Base-by-base conservation (phyloP, 2,888 invertebrate species). In the Pyrrhia umbra region DNA sequence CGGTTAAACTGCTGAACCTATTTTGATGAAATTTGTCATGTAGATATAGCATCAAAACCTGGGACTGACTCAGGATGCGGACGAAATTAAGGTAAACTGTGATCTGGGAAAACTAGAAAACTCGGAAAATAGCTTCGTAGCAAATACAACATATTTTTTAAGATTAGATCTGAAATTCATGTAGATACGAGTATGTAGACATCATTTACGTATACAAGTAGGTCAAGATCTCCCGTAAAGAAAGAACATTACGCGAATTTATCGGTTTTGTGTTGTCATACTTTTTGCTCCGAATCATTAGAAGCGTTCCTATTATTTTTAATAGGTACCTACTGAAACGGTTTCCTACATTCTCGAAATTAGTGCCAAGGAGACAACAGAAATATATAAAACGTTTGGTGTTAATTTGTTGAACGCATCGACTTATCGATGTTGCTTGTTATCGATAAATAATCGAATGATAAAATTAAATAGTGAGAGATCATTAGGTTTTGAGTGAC, bases 351-450 rank as follows among this genome's bases (percentile, higher is more conserved):
- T 59, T 68, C 64, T 54, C 13, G 5, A 50, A 59, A 68, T 57
- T 50, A 61, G 73, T 79, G 78, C 52, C 74, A 71, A 81, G 76
- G 65, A 50, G 68, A 61, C 45, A 45, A 50, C 57, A 57, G 40
- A 60, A 62, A 62, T 71, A 65, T 46, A 4, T 15, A 37, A 16
- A 43, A 59, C 42, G 20, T 16, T 16, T 46, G 45, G 13, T 20
- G 20, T 30, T 9, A 2, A 10, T 30, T 30, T 30, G 30, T 4
- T 30, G n/a, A n/a, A 2, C 10, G 13, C 10, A 9, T 30, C 30
- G 30, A 2, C 27, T 10, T n/a, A n/a, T n/a, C 8, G 8, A 9
- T 8, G 10, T 30, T 30, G 30, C 30, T 10, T 4, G 30, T 10
- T 30, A 13, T 10, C 13, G 30, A 30, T 10, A 10, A 10, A 27